A percentile compares a stretch with the other conserved stretches of the same genome.
These are phyloP conservation scores for Alloscopus bannaensis DNA, from an alignment of 2,888 invertebrate genomes.

Conservation along the genomic window DNA sequence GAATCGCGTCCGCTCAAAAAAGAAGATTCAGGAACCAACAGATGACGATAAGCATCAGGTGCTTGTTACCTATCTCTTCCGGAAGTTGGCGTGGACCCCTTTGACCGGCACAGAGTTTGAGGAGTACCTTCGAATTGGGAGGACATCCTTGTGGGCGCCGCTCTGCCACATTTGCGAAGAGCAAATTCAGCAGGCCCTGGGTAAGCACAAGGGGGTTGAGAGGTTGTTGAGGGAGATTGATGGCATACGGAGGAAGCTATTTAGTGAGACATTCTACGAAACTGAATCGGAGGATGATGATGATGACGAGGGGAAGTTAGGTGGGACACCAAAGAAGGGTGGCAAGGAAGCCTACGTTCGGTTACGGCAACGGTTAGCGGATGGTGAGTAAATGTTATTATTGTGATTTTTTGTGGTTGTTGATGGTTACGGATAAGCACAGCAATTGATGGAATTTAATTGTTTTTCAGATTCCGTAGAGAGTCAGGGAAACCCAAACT, in stretches of 20 bases:
- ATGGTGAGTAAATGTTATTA: too few relatives aligned
- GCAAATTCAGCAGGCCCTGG: constrained; percentile 13
- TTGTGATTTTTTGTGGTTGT: too few relatives aligned
- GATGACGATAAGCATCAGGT: constrained; percentile 10
- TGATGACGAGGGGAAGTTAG: too few relatives aligned
- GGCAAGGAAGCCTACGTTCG: too few relatives aligned
- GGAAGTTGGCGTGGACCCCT: constrained; percentile 11
- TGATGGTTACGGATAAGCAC: too few relatives aligned
- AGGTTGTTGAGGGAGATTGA: neutral
- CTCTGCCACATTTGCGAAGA: constrained; percentile 38
- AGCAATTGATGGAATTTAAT: neutral
- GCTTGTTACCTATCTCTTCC: constrained; percentile 11
- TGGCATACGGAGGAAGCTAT: constrained; percentile 18
- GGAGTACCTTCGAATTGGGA: constrained; percentile 9
- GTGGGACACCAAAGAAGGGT: too few relatives aligned
- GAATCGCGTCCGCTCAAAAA: too few relatives aligned
- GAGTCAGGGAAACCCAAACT: too few relatives aligned
- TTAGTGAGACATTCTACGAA: constrained; percentile 25
- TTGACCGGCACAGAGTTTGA: neutral
- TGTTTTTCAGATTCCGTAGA: constrained; percentile 1
- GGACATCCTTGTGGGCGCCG: constrained; percentile 22
- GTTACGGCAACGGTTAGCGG: too few relatives aligned
- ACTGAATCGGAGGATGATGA: constrained; percentile 24
- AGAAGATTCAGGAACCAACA: too few relatives aligned
- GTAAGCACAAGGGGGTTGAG: constrained; percentile 6